Evolutionary conservation across 2,797 vertebrate species (phyloP).

Genomic region (Melanotaenia trifasciata): DNA sequence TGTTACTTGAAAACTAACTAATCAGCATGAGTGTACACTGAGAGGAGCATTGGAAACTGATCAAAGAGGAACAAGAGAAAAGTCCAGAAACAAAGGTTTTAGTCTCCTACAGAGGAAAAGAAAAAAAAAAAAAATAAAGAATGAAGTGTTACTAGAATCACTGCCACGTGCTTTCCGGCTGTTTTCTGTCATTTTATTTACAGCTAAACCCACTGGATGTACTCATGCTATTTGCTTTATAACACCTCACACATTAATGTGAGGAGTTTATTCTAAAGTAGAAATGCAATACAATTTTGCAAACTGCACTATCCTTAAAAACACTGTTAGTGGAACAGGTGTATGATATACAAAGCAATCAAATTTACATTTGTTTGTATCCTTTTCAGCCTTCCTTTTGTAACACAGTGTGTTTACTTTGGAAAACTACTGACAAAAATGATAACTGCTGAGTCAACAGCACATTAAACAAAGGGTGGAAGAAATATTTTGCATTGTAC

Average conservation of each 20-base stretch:
- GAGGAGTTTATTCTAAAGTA: no score
- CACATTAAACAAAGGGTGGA: no score
- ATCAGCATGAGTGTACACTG: conserved; percentile 60
- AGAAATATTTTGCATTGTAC: no score
- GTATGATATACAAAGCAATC: no score
- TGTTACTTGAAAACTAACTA: conserved; percentile 61
- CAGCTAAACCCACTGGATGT: neutral
- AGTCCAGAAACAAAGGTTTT: conserved; percentile 47
- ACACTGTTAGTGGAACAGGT: no score
- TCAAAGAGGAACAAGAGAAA: conserved; percentile 58
- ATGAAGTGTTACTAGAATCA: conserved; percentile 6
- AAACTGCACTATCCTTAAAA: no score
- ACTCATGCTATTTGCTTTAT: neutral
- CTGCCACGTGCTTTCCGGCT: conserved; percentile 12
- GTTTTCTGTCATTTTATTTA: conserved; percentile 11
- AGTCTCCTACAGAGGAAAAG: conserved; percentile 36
- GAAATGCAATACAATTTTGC: no score
- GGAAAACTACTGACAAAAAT: no score
- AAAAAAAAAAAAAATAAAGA: conserved; percentile 31
- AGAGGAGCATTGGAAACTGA: conserved; percentile 67
- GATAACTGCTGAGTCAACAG: no score
- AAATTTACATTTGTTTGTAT: no score
- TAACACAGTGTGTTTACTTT: no score
- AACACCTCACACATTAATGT: neutral
- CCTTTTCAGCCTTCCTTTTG: no score